Evolutionary conservation across 2,113 vertebrate species (phyloP).

Genomic region (Phainopepla nitens): DNA sequence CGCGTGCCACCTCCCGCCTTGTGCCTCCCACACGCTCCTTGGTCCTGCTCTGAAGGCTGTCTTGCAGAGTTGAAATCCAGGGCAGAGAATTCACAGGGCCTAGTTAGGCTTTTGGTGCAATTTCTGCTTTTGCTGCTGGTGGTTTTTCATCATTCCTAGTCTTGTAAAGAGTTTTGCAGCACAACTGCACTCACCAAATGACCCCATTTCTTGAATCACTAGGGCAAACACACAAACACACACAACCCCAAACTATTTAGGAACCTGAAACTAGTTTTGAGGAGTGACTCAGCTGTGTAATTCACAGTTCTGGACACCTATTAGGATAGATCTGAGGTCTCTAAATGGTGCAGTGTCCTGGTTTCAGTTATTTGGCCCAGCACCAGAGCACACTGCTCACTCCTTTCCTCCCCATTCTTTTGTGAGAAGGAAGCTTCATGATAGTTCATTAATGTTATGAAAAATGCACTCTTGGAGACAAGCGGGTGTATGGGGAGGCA

Average conservation of each 20-base stretch:
- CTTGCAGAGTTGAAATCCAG: background rate
- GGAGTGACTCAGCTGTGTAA: background rate
- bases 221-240: background rate
- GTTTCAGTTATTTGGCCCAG: background rate
- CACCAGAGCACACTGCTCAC: background rate
- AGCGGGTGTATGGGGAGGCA: background rate
- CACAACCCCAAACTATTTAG: background rate
- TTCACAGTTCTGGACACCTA: background rate
- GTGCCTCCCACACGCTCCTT: background rate
- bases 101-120: background rate
- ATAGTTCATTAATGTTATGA: background rate
- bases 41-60: background rate
- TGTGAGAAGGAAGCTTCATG: background rate
- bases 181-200: background rate
- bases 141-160: background rate
- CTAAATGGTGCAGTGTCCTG: background rate
- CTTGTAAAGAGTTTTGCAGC: background rate
- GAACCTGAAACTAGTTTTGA: background rate
- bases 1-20: fast-evolving
- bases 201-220: background rate
- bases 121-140: background rate
- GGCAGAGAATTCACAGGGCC: background rate
- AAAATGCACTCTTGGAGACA: background rate
- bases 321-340: background rate
- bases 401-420: background rate